Evolutionary conservation across 2,888 invertebrate species (phyloP).

Genomic region (Polietes domitor): DNA sequence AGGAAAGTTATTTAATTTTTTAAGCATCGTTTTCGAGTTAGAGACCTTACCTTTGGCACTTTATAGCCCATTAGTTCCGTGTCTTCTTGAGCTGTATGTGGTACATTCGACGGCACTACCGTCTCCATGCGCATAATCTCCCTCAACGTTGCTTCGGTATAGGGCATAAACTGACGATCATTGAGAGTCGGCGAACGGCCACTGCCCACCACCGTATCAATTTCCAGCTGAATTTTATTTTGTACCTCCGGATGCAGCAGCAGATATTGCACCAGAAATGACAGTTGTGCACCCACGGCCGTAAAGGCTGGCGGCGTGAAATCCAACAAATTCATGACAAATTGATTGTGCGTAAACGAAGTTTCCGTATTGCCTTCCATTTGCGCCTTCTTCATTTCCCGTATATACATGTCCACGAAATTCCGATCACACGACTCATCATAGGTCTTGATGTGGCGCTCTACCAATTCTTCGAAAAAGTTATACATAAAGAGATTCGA

Average conservation of each 20-base stretch:
- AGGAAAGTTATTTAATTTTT: no score
- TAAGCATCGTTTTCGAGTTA: constrained; percentile 79
- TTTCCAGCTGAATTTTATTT: constrained; percentile 84
- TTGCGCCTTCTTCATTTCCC: constrained; percentile 82
- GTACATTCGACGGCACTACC: constrained; percentile 84
- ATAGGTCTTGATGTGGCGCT: constrained; percentile 81
- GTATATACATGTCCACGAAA: constrained; percentile 85
- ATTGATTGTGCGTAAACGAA: constrained; percentile 81
- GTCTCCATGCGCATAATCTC: constrained; percentile 84
- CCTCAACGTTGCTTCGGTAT: constrained; percentile 84
- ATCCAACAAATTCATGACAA: constrained; percentile 83
- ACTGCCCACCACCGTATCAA: constrained; percentile 84
- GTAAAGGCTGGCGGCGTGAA: constrained; percentile 84
- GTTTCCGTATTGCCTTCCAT: constrained; percentile 69
- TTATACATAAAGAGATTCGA: constrained; percentile 82
- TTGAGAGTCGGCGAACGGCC: constrained; percentile 84
- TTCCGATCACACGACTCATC: constrained; percentile 82
- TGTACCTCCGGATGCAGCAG: constrained; percentile 83
- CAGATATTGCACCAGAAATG: constrained; percentile 83
- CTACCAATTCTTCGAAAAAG: constrained; percentile 82
- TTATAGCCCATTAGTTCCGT: constrained; percentile 83
- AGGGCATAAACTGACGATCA: constrained; percentile 84
- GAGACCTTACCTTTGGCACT: constrained; percentile 84
- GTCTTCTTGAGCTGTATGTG: constrained; percentile 82
- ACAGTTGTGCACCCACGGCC: constrained; percentile 81